Evolutionary conservation across 2,888 invertebrate species (phyloP), one percentile per base, ranked within the genome.

Genomic region (Entomobrya multifasciata): DNA sequence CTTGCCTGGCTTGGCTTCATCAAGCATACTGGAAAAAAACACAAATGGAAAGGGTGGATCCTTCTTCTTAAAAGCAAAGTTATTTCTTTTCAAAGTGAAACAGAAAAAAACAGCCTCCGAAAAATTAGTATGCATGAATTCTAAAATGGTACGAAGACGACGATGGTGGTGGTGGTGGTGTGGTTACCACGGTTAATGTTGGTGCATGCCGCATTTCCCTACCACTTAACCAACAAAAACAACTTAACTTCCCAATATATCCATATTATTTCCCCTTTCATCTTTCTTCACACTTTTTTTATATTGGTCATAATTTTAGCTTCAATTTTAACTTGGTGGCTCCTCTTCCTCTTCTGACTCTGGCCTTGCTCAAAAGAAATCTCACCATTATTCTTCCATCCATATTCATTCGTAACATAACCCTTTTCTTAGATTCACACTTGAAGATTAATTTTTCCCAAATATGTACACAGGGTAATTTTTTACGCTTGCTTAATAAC

Each of bases 401-500:
- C 36, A 36, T 8, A 36, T 36, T 8, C 36, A 36, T 36, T 8
- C n/a, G n/a, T n/a, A n/a, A n/a, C n/a, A n/a, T n/a, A n/a, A n/a
- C 67, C 11, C 0, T n/a, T 47, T 25, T 22, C 1, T n/a, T 36
- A 15, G 27, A 5, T 27, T n/a, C n/a, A n/a, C n/a, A n/a, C n/a
- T n/a, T 27, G 8, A 22, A 60, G 8, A 25, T 22, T 6, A 22
- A n/a, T 57, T 57, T 52, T 78, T 62, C 78, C n/a, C 78, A 44
- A 78, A 78, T 78, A 78, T 41, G 62, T 49, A 78, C 36, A 62
- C 62, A 36, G 36, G 36, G 22, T 62, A 78, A 78, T 78, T 27
- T 57, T 47, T 78, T 44, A 78, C 47, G 65, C 49, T 47, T 65
- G 25, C 78, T 60, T 78, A 78, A 78, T 78, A 78, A 78, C 78